phyloP scores from a whole-genome alignment of 1,140 invertebrate genomes.

The Conus ventricosus region DNA sequence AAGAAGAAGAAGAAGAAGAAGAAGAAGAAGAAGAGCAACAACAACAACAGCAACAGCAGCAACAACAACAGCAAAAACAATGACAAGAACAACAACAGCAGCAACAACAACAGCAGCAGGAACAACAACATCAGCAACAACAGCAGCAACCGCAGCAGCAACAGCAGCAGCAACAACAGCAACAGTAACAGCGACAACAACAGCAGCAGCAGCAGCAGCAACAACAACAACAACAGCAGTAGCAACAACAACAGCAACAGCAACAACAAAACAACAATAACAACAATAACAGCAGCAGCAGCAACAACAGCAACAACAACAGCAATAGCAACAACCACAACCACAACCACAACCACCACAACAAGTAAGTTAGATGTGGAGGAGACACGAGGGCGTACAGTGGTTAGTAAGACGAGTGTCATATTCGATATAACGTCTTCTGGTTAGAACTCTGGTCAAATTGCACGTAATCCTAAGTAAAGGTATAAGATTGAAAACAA shows the following conservation, averaged over 20 bases:
- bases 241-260: neutral
- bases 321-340: no score
- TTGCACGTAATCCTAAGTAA: no score
- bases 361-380: no score
- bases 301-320: no score
- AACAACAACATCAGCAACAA: neutral
- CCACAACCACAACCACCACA: no score
- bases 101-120: neutral
- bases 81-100: neutral
- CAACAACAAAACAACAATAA: neutral
- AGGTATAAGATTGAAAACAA: no score
- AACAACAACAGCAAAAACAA: neutral
- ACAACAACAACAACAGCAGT: neutral
- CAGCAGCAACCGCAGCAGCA: neutral
- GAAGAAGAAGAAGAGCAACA: neutral
- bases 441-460: no score
- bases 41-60: neutral
- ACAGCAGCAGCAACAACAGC: neutral
- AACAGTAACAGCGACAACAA: neutral
- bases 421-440: no score
- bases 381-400: no score
- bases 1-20: conserved; percentile 9
- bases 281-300: neutral
- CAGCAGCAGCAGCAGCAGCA: neutral
- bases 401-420: no score